A percentile compares a stretch with the other conserved stretches of the same genome.
These are phyloP conservation scores for Toxostoma redivivum DNA, from an alignment of 2,113 vertebrate genomes.

Conservation along the genomic window DNA sequence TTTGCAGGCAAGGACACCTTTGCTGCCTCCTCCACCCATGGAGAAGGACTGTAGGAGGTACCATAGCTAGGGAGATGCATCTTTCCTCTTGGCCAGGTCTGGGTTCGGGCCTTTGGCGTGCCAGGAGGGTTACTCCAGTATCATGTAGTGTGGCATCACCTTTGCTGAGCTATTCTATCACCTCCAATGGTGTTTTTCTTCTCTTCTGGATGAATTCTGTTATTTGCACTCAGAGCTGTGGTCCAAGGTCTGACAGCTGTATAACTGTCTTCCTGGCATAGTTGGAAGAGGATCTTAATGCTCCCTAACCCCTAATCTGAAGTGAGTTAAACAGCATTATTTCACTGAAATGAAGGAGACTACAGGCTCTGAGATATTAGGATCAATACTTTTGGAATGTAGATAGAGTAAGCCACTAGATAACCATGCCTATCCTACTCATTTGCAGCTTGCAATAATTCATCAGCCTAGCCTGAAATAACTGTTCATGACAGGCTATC, in stretches of 20 bases:
- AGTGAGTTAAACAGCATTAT: background rate
- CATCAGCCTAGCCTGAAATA: background rate
- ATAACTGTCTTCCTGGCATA: background rate
- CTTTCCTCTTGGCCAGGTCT: background rate
- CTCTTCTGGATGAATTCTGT: background rate
- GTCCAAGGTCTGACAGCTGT: background rate
- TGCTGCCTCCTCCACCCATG: background rate
- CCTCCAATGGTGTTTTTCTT: background rate
- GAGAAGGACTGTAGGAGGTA: fast-evolving
- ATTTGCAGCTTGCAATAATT: background rate
- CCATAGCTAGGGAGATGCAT: background rate
- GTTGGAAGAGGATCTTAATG: background rate
- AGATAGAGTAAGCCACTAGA: background rate
- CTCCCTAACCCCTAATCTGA: background rate
- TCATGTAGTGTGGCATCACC: too few relatives aligned
- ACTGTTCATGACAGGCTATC: background rate
- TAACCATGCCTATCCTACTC: background rate
- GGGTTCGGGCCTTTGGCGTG: background rate
- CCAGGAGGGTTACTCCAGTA: background rate
- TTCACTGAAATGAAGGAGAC: background rate
- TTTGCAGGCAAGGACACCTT: background rate
- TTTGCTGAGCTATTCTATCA: background rate
- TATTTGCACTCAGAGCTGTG: background rate
- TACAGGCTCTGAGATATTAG: background rate
- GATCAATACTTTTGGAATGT: background rate